phyloP scores from a whole-genome alignment of 2,888 invertebrate genomes.

The Ecdyonurus torrentis region DNA sequence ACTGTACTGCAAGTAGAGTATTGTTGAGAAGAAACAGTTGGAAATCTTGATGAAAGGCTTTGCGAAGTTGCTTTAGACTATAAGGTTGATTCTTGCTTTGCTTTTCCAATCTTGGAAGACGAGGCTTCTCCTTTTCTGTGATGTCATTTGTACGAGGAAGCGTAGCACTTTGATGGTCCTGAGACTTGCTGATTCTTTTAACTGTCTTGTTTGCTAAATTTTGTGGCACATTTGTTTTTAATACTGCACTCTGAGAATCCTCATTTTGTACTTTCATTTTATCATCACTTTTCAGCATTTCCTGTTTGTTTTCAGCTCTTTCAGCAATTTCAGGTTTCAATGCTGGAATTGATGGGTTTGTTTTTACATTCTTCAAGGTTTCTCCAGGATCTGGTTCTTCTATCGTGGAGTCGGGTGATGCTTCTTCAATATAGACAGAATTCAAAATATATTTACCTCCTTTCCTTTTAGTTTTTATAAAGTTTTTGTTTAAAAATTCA shows the following conservation, averaged over 20 bases:
- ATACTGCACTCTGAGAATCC: no score
- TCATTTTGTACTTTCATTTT: no score
- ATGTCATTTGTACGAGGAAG: no score
- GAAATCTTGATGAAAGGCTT: neutral
- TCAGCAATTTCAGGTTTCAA: neutral
- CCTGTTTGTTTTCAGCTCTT: neutral
- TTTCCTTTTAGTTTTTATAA: neutral
- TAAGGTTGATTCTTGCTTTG: neutral
- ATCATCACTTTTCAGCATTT: no score
- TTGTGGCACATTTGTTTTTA: no score
- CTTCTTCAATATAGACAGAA: neutral
- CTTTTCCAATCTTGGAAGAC: neutral
- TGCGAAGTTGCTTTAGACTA: neutral
- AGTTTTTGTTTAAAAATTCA: neutral
- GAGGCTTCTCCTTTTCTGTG: neutral
- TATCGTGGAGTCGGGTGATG: no score
- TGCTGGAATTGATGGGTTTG: neutral
- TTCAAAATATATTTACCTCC: neutral
- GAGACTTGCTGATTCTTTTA: neutral
- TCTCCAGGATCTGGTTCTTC: no score
- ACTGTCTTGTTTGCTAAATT: no score
- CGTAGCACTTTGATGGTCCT: no score
- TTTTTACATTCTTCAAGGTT: no score
- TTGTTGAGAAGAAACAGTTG: neutral
- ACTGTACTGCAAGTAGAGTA: slow-evolving; percentile 1